Percentiles rank a stretch among this genome's conserved stretches.
Conservation (phyloP, 2,888 invertebrate genomes). For the Chirona hameri region DNA sequence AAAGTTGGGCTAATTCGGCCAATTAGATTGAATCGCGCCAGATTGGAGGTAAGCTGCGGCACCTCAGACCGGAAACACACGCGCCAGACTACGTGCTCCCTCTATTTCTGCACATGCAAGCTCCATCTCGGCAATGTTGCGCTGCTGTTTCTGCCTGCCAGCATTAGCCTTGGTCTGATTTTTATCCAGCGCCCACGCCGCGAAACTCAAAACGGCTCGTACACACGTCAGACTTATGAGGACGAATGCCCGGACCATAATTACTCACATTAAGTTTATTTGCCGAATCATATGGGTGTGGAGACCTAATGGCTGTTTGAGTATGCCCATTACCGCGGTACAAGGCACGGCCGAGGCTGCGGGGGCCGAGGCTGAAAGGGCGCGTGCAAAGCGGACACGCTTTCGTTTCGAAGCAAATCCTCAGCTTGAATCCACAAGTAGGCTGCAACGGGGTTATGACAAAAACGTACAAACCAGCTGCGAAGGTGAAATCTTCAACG, state of each 20-base stretch:
- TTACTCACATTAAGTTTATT: constrained; percentile 26
- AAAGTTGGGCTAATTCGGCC: constrained; percentile 26
- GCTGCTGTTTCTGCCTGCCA: not conserved
- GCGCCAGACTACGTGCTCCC: too few relatives aligned
- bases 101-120: too few relatives aligned
- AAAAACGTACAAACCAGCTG: too few relatives aligned
- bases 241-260: constrained; percentile 1
- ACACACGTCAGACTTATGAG: not conserved
- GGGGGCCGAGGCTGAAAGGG: not conserved
- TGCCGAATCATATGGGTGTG: constrained; percentile 28
- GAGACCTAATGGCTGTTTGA: constrained; percentile 12
- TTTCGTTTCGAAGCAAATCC: too few relatives aligned
- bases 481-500: too few relatives aligned
- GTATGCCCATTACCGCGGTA: constrained; percentile 1
- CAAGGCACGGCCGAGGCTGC: not conserved
- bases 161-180: not conserved
- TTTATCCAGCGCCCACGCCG: not conserved
- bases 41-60: not conserved
- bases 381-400: too few relatives aligned
- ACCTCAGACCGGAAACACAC: too few relatives aligned
- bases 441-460: too few relatives aligned
- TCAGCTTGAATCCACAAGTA: too few relatives aligned
- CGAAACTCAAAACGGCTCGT: not conserved
- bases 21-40: constrained; percentile 13
- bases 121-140: not conserved